Percentiles rank a stretch among this genome's conserved stretches.
These are phyloP conservation scores for Synergus umbraculus DNA, from an alignment of 2,888 invertebrate species.

Conservation along the genomic window DNA sequence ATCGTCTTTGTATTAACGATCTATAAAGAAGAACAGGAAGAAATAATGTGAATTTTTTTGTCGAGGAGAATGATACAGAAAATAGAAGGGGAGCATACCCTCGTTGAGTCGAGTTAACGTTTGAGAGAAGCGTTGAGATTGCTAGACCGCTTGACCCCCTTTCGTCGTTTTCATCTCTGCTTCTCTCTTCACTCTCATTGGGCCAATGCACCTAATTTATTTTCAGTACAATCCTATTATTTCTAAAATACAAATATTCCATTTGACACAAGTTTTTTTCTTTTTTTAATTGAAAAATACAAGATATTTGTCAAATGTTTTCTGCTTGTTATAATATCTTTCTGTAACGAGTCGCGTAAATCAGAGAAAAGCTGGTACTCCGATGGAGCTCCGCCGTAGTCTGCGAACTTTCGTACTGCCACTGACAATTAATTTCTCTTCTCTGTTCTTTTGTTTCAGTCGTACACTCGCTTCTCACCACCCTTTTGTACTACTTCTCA, in stretches of 20 bases:
- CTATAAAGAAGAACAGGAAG: neutral
- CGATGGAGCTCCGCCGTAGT: constrained; percentile 43
- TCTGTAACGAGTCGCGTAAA: constrained; percentile 37
- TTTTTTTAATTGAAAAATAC: neutral
- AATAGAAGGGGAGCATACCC: constrained; percentile 3
- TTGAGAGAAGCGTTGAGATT: constrained; percentile 32
- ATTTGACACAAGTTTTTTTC: neutral
- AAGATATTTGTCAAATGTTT: constrained; percentile 15
- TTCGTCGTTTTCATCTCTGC: constrained; percentile 24
- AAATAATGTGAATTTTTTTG: constrained; percentile 9
- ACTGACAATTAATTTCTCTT: constrained; percentile 69
- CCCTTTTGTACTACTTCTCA: constrained; percentile 42
- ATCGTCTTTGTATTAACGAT: neutral
- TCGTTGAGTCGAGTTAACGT: constrained; percentile 33
- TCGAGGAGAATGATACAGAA: neutral
- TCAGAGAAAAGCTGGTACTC: constrained; percentile 39
- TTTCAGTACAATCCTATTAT: neutral
- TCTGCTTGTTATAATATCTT: constrained; percentile 30
- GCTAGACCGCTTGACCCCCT: constrained; percentile 38
- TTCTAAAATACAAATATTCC: neutral
- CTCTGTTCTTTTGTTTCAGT: constrained; percentile 50
- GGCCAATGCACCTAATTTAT: constrained; percentile 6
- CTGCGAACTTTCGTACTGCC: constrained; percentile 53
- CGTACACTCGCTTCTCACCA: constrained; percentile 44
- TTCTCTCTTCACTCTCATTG: neutral